Evolutionary conservation across 2,888 invertebrate genomes (phyloP).

Genomic region (Resseliella maxima): DNA sequence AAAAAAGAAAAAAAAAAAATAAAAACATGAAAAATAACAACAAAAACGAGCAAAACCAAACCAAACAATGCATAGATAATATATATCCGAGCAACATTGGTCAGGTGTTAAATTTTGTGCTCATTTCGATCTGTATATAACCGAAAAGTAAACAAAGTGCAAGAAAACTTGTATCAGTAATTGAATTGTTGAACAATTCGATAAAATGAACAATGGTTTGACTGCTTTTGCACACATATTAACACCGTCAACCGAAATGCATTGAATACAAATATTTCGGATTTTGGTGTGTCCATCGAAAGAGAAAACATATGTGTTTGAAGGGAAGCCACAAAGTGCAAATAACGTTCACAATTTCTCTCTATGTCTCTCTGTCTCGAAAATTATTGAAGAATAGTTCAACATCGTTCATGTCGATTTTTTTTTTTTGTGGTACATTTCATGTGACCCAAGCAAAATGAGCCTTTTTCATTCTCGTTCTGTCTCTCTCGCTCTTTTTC

Average conservation of each 20-base stretch:
- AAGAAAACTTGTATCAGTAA: slow-evolving; percentile 21
- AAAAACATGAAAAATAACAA: neutral
- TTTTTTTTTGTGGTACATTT: too few relatives aligned
- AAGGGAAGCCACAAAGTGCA: slow-evolving; percentile 4
- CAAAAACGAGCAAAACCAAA: neutral
- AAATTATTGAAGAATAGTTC: slow-evolving; percentile 21
- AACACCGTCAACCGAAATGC: neutral
- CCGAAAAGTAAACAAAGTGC: slow-evolving; percentile 14
- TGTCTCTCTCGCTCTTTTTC: neutral
- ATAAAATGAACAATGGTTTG: slow-evolving; percentile 40
- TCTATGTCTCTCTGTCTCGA: neutral
- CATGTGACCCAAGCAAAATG: too few relatives aligned
- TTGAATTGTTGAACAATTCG: slow-evolving; percentile 34
- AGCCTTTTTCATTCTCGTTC: neutral
- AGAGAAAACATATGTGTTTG: neutral
- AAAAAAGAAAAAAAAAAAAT: neutral
- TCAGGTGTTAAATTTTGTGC: neutral
- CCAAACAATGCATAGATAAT: neutral
- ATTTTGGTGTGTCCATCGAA: slow-evolving; percentile 15
- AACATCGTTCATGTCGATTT: neutral
- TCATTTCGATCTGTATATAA: neutral
- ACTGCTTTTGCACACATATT: slow-evolving; percentile 30
- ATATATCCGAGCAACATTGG: neutral
- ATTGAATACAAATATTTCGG: slow-evolving; percentile 12
- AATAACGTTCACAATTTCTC: neutral